Evolutionary conservation across 2,113 vertebrate species (phyloP).

Genomic region (Pluvialis apricaria): DNA sequence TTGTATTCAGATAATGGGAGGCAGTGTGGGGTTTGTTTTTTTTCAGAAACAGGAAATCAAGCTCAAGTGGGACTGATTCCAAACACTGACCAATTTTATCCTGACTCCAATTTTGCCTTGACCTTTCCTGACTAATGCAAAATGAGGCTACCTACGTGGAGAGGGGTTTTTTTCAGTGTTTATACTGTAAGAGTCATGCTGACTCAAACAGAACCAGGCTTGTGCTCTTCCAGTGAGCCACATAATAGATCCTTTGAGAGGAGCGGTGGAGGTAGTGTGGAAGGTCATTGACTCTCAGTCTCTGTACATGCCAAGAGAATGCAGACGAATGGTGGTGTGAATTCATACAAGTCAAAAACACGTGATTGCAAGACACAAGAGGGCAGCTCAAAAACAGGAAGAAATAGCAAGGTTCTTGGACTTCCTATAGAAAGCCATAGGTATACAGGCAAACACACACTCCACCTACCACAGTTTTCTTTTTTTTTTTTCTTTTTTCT

Average conservation of each 20-base stretch:
- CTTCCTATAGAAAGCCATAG: neutral
- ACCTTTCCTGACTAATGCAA: conserved; percentile 66
- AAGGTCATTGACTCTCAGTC: conserved; percentile 46
- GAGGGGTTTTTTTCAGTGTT: conserved; percentile 1
- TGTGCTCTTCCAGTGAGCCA: conserved; percentile 54
- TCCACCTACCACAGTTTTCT: neutral
- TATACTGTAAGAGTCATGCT: conserved; percentile 61
- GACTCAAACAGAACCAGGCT: conserved; percentile 56
- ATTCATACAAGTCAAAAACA: conserved; percentile 17
- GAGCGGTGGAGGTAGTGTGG: conserved; percentile 35
- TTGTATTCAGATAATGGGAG: neutral
- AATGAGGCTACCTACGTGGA: conserved; percentile 14
- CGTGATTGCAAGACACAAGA: conserved; percentile 32
- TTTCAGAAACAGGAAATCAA: conserved; percentile 40
- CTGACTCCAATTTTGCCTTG: conserved; percentile 41
- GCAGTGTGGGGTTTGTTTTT: neutral
- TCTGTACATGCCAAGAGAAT: conserved; percentile 28
- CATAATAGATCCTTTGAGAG: conserved; percentile 67
- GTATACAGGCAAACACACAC: neutral
- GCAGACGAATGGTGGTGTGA: neutral
- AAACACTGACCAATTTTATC: conserved; percentile 59
- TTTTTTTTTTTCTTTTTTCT: too few species aligned
- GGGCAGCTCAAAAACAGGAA: conserved; percentile 3
- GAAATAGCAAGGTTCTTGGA: neutral
- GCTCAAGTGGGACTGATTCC: conserved; percentile 46